A percentile compares a stretch with the other conserved stretches of the same genome.
Evolutionary conservation across 2,888 invertebrate genomes (phyloP).

Genomic region (Andrena fulva): DNA sequence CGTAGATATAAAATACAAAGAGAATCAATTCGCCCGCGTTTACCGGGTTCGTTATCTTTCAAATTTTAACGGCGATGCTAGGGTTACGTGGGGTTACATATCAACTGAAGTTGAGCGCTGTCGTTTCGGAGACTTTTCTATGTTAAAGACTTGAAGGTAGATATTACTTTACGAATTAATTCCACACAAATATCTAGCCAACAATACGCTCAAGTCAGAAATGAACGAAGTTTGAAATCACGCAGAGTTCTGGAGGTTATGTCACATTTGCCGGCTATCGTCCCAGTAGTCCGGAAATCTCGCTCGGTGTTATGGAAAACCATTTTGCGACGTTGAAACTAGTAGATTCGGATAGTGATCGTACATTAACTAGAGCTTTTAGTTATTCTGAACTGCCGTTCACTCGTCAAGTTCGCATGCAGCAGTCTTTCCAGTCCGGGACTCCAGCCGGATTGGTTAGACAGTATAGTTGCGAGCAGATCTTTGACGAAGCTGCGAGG

Average conservation of each 20-base stretch:
- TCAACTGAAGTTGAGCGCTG: background rate
- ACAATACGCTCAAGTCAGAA: background rate
- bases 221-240: conserved; percentile 54
- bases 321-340: conserved; percentile 72
- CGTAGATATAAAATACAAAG: background rate
- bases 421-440: conserved; percentile 67
- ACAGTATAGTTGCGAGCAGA: conserved; percentile 78
- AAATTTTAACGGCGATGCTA: conserved; percentile 1
- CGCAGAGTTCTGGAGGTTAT: conserved; percentile 58
- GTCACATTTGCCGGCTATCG: conserved; percentile 27
- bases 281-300: conserved; percentile 60
- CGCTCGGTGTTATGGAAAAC: conserved; percentile 76
- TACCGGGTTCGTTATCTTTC: background rate
- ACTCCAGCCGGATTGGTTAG: conserved; percentile 66
- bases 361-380: conserved; percentile 70
- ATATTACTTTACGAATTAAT: conserved; percentile 2
- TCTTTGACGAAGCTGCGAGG: conserved; percentile 68
- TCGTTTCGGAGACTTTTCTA: background rate
- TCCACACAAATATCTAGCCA: background rate
- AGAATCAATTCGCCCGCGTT: background rate
- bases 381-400: conserved; percentile 75
- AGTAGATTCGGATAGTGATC: conserved; percentile 64
- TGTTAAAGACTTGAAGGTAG: background rate
- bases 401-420: conserved; percentile 63
- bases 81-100: background rate